A percentile compares a stretch with the other conserved stretches of the same genome.
These are phyloP conservation scores for Gymnodraco acuticeps DNA, from an alignment of 2,797 vertebrate genomes.

Conservation along the genomic window DNA sequence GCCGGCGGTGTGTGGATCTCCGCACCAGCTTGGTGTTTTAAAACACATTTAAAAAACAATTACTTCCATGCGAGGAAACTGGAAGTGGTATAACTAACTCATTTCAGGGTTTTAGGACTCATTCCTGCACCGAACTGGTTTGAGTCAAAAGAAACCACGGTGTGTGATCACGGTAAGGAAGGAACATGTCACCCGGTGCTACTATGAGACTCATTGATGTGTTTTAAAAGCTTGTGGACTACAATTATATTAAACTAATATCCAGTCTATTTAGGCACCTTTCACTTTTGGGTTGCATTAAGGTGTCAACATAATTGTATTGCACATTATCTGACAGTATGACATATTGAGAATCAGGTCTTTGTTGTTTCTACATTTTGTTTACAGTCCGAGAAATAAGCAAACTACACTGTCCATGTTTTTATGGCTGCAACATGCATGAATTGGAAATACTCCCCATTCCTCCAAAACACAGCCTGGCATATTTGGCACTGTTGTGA, in stretches of 20 bases:
- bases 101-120: too few species aligned
- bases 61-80: too few species aligned
- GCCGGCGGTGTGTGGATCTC: too few species aligned
- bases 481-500: not conserved
- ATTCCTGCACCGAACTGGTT: too few species aligned
- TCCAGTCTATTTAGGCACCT: not conserved
- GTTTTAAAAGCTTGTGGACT: not conserved
- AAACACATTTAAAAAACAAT: too few species aligned
- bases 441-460: not conserved
- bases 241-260: not conserved
- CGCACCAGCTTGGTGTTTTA: too few species aligned
- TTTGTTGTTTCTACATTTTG: too few species aligned
- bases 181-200: not conserved
- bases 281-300: not conserved
- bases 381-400: conserved; percentile 2
- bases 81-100: too few species aligned
- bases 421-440: not conserved
- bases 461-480: not conserved
- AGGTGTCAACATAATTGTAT: not conserved
- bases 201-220: not conserved
- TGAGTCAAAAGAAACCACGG: not conserved
- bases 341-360: not conserved
- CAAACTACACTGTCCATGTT: not conserved
- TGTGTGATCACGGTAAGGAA: not conserved
- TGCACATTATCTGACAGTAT: not conserved